These are phyloP conservation scores for Muntiacus reevesi DNA, from an alignment of 2,113 vertebrate genomes.

Conservation along the genomic window DNA sequence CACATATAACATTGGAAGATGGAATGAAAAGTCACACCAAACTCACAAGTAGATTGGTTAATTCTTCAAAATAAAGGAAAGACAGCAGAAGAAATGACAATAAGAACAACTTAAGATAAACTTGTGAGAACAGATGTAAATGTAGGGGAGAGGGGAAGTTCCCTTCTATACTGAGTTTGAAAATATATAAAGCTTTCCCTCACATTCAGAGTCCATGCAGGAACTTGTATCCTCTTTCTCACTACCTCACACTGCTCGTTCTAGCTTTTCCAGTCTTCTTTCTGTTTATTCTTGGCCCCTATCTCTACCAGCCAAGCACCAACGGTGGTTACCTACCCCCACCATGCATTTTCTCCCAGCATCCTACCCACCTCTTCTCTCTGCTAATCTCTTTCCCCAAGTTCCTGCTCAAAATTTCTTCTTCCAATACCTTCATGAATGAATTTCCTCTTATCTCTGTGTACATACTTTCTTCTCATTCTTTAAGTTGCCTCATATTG, in stretches of 20 bases:
- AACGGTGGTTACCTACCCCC: rapidly evolving
- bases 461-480: not conserved
- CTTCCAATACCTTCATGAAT: not conserved
- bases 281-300: not conserved
- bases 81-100: not conserved
- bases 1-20: not conserved
- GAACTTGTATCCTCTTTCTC: not conserved
- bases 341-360: not conserved
- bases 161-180: not conserved
- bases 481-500: not conserved
- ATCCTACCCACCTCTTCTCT: not conserved
- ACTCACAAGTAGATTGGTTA: not conserved
- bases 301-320: not conserved
- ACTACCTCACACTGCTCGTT: not conserved
- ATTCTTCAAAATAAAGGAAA: not conserved
- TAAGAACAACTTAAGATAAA: not conserved
- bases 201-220: not conserved
- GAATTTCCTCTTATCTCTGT: not conserved
- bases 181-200: not conserved
- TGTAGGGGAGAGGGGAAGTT: not conserved
- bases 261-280: not conserved
- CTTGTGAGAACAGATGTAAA: not conserved
- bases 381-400: not conserved
- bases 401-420: not conserved
- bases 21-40: not conserved